Percentiles rank a stretch among this genome's conserved stretches.
Evolutionary conservation across 2,888 invertebrate species (phyloP).

Genomic region (Cheilosia urbana): DNA sequence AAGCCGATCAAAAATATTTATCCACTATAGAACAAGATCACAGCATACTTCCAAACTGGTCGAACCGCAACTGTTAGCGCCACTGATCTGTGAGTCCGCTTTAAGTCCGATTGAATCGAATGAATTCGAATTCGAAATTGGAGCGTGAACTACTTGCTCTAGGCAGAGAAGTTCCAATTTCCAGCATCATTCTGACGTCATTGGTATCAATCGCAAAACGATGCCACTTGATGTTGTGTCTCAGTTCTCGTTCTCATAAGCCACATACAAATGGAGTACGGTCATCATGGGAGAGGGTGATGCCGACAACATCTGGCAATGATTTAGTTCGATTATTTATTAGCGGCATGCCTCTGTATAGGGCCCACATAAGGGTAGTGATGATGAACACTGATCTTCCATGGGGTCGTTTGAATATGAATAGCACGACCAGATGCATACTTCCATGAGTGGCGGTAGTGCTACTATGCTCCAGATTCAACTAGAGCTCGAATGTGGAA

Average conservation of each 20-base stretch:
- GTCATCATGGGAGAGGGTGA: background rate
- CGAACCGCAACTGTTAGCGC: constrained; percentile 59
- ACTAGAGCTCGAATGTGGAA: constrained; percentile 32
- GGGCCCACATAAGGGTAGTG: constrained; percentile 26
- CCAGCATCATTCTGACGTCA: constrained; percentile 68
- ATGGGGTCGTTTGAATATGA: constrained; percentile 21
- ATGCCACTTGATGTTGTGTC: constrained; percentile 38
- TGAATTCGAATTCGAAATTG: constrained; percentile 50
- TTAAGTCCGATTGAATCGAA: constrained; percentile 43
- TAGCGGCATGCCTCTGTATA: background rate
- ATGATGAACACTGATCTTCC: constrained; percentile 25
- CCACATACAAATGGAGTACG: background rate
- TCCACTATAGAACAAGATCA: constrained; percentile 12
- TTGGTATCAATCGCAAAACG: constrained; percentile 34
- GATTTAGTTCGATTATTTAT: constrained; percentile 55
- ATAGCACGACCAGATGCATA: background rate
- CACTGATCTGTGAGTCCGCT: constrained; percentile 28
- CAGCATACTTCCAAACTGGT: constrained; percentile 59
- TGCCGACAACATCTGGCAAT: constrained; percentile 43
- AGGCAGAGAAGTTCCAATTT: constrained; percentile 25
- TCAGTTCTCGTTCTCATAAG: constrained; percentile 41
- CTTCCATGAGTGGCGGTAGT: constrained; percentile 8
- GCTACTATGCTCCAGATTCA: constrained; percentile 48
- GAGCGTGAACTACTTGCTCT: constrained; percentile 8
- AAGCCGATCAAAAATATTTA: background rate